Conservation (phyloP, 2,797 vertebrate species). For the Vespertilio murinus region DNA sequence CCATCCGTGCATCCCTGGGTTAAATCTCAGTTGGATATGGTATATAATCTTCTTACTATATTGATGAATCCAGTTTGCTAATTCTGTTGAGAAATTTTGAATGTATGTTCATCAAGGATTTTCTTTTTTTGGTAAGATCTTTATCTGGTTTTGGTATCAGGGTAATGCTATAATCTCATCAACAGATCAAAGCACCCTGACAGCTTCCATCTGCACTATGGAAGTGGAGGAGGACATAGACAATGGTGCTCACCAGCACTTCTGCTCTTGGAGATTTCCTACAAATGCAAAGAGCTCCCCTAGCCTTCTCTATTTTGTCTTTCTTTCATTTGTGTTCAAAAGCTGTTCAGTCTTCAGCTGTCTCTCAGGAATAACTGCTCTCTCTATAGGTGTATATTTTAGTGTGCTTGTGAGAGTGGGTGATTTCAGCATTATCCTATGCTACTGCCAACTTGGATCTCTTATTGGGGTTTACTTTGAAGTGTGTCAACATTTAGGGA, state of each 20-base stretch:
- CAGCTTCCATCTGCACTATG: background rate
- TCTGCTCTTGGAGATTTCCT: background rate
- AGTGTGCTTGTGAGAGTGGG: background rate
- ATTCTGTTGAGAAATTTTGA: background rate
- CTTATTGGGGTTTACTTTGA: background rate
- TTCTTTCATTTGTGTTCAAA: background rate
- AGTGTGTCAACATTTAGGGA: background rate
- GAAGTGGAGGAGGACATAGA: background rate
- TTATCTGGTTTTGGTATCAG: too few species aligned
- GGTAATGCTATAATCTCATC: background rate
- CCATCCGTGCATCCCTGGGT: background rate
- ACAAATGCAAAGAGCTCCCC: background rate
- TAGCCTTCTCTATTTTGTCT: background rate
- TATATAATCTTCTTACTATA: background rate
- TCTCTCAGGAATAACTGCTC: background rate
- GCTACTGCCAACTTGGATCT: background rate
- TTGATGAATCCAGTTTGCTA: too few species aligned
- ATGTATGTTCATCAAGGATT: background rate
- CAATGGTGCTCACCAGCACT: background rate
- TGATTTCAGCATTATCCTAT: background rate
- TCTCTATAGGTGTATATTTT: background rate
- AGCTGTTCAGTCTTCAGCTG: background rate
- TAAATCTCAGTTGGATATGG: background rate
- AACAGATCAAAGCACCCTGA: background rate
- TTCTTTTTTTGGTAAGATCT: background rate